Base-by-base conservation (phyloP, 2,888 invertebrate genomes). In the Galerucella nymphaeae region DNA sequence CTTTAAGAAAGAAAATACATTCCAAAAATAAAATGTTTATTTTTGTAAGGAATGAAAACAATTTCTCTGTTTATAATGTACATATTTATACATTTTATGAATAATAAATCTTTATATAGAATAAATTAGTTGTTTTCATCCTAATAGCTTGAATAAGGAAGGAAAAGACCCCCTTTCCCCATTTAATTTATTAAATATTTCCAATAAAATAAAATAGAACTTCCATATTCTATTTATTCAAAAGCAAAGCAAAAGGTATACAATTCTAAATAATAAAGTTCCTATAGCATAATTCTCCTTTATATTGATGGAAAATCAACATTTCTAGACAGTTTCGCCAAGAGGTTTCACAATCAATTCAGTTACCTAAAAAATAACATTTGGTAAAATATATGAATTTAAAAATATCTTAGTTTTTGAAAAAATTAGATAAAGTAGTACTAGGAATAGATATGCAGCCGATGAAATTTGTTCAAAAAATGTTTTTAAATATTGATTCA, bases 291-390 rank as follows among this genome's bases (percentile, higher is more conserved):
- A 53, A 9, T 11, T 9, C 1, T 1, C 2, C 9, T 18, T 53
- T 53, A 18, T 18, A 10, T n/a, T 10, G 18, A 16, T 2, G 1
- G 8, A n/a, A n/a, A 16, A 11, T 53, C 18, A 53, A 9, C 16
- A 53, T 18, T 11, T 9, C 18, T 53, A 77, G 20, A 77, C 65
- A 30, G 64, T 62, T 66, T 77, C 77, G 38, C 77, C 77, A 10
- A 77, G 70, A 16, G 77, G 77, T 53, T 76, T 77, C n/a, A 77
- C 74, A 48, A 42, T 75, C 9, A 77, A 66, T 59, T 77, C 77
- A 4, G 74, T 67, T n/a, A 77, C 68, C 77, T 74, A 61, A 53
- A 75, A 75, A 61, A 67, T 50, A 58, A 42, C 8, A 38, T 8
- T 38, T 55, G 42, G n/a, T 4, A 5, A 38, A 50, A 5, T 48